Percentiles rank a stretch among this genome's conserved stretches.
Evolutionary conservation across 2,797 vertebrate genomes (phyloP).

Genomic region (Allobates femoralis): DNA sequence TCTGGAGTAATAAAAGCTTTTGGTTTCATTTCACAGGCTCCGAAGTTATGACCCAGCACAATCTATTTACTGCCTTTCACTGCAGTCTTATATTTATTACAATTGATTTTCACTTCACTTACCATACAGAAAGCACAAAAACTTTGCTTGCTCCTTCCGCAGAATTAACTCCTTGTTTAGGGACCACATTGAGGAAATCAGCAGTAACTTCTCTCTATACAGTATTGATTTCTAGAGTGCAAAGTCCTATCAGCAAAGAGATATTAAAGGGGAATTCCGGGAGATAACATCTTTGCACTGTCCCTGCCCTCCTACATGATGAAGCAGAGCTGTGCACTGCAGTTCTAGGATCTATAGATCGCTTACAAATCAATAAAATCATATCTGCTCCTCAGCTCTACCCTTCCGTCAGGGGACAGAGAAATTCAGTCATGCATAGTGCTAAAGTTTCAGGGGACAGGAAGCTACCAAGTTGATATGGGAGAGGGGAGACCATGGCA

Average conservation of each 20-base stretch:
- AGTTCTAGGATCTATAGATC: too few species aligned
- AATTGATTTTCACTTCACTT: constrained; percentile 24
- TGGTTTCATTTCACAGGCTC: constrained; percentile 6
- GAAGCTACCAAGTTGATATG: too few species aligned
- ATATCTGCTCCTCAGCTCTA: too few species aligned
- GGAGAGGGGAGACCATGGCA: too few species aligned
- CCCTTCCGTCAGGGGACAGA: too few species aligned
- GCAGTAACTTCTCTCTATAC: background rate
- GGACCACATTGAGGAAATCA: background rate
- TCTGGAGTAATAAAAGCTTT: constrained; percentile 5
- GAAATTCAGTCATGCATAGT: too few species aligned
- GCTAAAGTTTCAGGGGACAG: too few species aligned
- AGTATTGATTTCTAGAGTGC: background rate
- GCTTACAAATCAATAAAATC: too few species aligned
- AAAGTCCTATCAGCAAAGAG: background rate
- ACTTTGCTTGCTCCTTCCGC: background rate
- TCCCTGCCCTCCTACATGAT: too few species aligned
- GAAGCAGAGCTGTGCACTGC: too few species aligned
- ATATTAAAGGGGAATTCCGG: too few species aligned
- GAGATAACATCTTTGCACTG: too few species aligned
- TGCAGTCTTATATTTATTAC: constrained; percentile 3
- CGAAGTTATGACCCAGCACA: constrained; percentile 23
- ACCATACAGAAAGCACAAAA: background rate
- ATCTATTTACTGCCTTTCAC: constrained; percentile 7
- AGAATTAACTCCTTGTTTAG: background rate